Percentiles rank a stretch among this genome's conserved stretches.
Evolutionary conservation across 23 tunicate genomes (phyloP).

Genomic region (Clavelina lepadiformis): DNA sequence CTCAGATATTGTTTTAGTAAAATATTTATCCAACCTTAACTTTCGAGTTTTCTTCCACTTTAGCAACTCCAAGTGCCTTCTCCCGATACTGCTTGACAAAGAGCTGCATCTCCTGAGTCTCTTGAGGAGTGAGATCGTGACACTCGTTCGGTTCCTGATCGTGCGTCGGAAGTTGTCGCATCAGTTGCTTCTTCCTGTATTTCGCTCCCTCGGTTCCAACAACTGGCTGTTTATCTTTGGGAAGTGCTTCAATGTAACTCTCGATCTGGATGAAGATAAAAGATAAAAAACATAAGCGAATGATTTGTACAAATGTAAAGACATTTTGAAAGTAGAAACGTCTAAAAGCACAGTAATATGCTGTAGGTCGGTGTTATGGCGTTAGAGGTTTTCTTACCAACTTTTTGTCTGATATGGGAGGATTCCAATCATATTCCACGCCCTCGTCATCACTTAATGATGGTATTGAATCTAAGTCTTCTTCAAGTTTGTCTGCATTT

Average conservation of each 20-base stretch:
- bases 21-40: conserved; percentile 41
- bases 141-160: conserved; percentile 90
- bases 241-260: conserved; percentile 55
- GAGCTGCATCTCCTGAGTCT: conserved; percentile 76
- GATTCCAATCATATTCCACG: conserved; percentile 65
- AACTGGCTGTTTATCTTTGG: conserved; percentile 82
- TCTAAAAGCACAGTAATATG: not conserved
- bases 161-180: conserved; percentile 90
- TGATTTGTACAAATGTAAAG: not conserved
- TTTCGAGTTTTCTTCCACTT: conserved; percentile 58
- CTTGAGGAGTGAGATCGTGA: conserved; percentile 84
- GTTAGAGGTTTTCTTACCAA: conserved; percentile 32
- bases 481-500: not conserved
- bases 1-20: conserved; percentile 1
- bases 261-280: conserved; percentile 20
- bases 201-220: conserved; percentile 77
- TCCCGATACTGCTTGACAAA: conserved; percentile 82
- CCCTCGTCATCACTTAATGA: conserved; percentile 33
- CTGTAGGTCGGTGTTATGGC: not conserved
- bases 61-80: conserved; percentile 80
- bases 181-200: conserved; percentile 86
- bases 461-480: not conserved
- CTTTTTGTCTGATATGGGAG: conserved; percentile 41
- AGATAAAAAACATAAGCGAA: not conserved
- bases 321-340: too few species aligned